These are phyloP conservation scores for Chrysaora quinquecirrha DNA, from an alignment of 30 jellyfish, hydroid and myxozoan genomes.

Conservation along the genomic window DNA sequence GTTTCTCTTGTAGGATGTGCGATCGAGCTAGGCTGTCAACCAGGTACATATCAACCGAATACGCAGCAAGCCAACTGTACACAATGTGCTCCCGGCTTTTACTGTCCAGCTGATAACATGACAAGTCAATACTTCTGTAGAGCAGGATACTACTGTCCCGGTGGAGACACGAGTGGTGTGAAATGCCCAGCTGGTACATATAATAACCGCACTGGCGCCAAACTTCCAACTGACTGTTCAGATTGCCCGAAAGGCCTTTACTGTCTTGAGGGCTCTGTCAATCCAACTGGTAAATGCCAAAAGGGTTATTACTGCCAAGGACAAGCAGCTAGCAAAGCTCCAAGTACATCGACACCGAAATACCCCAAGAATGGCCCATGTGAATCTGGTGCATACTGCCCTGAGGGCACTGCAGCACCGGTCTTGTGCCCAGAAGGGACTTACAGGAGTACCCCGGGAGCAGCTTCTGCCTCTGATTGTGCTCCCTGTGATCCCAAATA, in stretches of 20 bases:
- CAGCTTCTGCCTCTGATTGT: slow-evolving; percentile 71
- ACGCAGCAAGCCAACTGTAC: slow-evolving; percentile 85
- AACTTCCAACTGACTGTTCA: slow-evolving; percentile 49
- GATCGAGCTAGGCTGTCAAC: slow-evolving; percentile 79
- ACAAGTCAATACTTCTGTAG: slow-evolving; percentile 74
- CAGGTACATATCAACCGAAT: slow-evolving; percentile 91
- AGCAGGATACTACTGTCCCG: slow-evolving; percentile 93
- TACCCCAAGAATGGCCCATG: slow-evolving; percentile 88
- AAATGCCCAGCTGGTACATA: slow-evolving; percentile 96
- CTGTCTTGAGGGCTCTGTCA: slow-evolving; percentile 84
- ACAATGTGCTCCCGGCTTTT: slow-evolving; percentile 67
- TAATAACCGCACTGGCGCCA: slow-evolving; percentile 88
- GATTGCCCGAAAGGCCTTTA: slow-evolving; percentile 87
- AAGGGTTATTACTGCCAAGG: slow-evolving; percentile 90
- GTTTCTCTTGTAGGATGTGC: too few species aligned
- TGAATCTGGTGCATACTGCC: slow-evolving; percentile 87
- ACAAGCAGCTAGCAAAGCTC: slow-evolving; percentile 83
- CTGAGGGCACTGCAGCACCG: slow-evolving; percentile 94
- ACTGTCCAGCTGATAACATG: slow-evolving; percentile 89
- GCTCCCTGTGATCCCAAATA: slow-evolving; percentile 86
- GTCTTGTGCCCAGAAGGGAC: slow-evolving; percentile 82
- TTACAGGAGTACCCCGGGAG: slow-evolving; percentile 82
- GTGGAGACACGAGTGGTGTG: slow-evolving; percentile 68
- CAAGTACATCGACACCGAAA: slow-evolving; percentile 57
- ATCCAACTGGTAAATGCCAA: slow-evolving; percentile 87